Percentiles rank a stretch among this genome's conserved stretches.
These are phyloP conservation scores for Oenanthe oenanthe DNA, from an alignment of 2,113 vertebrate genomes.

Conservation along the genomic window DNA sequence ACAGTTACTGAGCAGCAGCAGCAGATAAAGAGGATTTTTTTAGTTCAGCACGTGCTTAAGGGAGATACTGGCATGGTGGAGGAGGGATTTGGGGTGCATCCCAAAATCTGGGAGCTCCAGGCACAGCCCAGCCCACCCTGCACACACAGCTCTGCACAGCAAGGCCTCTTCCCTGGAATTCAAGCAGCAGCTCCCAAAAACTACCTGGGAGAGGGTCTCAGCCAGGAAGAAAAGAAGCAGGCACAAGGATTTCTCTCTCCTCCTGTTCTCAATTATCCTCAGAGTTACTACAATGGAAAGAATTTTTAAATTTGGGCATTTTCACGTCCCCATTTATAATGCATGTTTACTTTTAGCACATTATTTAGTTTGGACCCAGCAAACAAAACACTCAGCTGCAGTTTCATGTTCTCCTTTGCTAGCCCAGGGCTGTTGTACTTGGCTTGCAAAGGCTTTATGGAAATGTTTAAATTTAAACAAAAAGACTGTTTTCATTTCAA, in stretches of 20 bases:
- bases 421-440: constrained; percentile 49
- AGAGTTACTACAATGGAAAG: constrained; percentile 62
- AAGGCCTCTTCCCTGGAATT: background rate
- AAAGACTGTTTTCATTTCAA: constrained; percentile 55
- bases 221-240: background rate
- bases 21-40: background rate
- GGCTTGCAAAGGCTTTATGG: constrained; percentile 51
- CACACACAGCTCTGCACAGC: background rate
- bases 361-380: constrained; percentile 54
- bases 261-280: constrained; percentile 44
- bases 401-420: constrained; percentile 29
- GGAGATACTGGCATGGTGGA: background rate
- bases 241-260: background rate
- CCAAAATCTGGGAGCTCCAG: background rate
- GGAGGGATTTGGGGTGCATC: background rate
- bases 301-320: constrained; percentile 43
- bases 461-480: constrained; percentile 67
- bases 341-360: constrained; percentile 64
- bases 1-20: background rate
- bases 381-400: constrained; percentile 64
- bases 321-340: constrained; percentile 41
- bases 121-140: background rate
- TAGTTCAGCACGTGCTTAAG: background rate
- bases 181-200: background rate
- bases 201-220: background rate